Evolutionary conservation across 1,140 invertebrate genomes (phyloP), one percentile per base, ranked within the genome.

Genomic region (Aplysia californica): DNA sequence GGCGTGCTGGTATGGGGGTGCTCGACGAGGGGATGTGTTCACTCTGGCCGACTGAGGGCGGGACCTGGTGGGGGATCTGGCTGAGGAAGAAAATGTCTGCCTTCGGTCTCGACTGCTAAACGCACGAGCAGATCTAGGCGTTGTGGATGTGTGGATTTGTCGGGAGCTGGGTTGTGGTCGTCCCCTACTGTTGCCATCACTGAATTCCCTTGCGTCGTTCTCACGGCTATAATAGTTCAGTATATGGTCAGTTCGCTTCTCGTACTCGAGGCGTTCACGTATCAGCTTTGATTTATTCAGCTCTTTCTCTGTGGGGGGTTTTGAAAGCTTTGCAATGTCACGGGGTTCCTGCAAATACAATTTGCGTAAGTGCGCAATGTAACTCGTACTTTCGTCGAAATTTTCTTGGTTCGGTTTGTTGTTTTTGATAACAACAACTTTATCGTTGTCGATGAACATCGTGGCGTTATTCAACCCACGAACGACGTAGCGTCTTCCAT

Each of bases 371-470:
- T 59, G 70, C 20, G n/a, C 56, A 36, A 73, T 58, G 56, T 73
- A 58, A 21, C 66, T 68, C n/a, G 44, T n/a, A 50, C 44, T 50
- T n/a, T n/a, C n/a, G n/a, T n/a, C n/a, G n/a, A n/a, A n/a, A n/a
- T 50, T 50, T 50, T 50, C 44, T 15, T n/a, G 44, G n/a, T n/a
- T 50, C n/a, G 44, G 44, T 50, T 10, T 50, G 29, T 10, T 26
- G 6, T 10, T 18, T 23, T 50, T 36, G 21, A 73, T 35, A 26
- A 55, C 41, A 10, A 73, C 29, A n/a, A 73, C 55, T n/a, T 61
- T 73, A 50, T 73, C 55, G 36, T 73, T 61, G 29, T 73, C 70
- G 23, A 73, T 73, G 35, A 33, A 61, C 55, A 73, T 33, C 2
- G 56, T 55, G 1, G 68, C 41, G 44, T 71, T 21, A 71, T 44